Percentiles rank a stretch among this genome's conserved stretches.
phyloP scores from a whole-genome alignment of 2,888 invertebrate species.

The Syrista parreyssii region DNA sequence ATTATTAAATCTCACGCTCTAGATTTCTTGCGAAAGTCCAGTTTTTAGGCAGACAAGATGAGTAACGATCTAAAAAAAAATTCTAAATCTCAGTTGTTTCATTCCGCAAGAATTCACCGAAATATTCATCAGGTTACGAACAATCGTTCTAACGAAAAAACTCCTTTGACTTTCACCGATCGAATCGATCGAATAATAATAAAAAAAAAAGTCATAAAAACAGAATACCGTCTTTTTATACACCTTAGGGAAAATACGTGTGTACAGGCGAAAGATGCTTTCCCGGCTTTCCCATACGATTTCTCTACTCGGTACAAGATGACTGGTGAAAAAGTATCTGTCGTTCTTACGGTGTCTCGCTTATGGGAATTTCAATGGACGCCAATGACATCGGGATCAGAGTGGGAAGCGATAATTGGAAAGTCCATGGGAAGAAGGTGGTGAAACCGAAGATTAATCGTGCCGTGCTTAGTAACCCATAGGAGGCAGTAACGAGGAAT shows the following conservation, averaged over 20 bases:
- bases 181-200: no score
- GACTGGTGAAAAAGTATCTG: no score
- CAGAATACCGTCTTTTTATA: not conserved
- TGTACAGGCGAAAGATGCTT: constrained; percentile 8
- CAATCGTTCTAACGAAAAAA: not conserved
- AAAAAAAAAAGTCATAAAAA: not conserved
- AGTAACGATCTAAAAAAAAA: not conserved
- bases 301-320: constrained; percentile 24
- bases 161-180: no score
- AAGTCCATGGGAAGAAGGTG: not conserved
- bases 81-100: not conserved
- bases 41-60: not conserved
- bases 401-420: not conserved
- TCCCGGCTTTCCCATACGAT: constrained; percentile 31
- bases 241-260: not conserved
- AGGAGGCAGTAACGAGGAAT: not conserved
- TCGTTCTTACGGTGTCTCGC: not conserved
- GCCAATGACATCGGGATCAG: not conserved
- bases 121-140: not conserved
- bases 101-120: not conserved
- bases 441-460: constrained; percentile 6
- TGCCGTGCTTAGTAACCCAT: constrained; percentile 23
- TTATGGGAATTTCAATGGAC: not conserved
- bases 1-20: not conserved
- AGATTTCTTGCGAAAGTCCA: not conserved